phyloP scores from a whole-genome alignment of 2,797 vertebrate genomes.

The Halcyon badia region DNA sequence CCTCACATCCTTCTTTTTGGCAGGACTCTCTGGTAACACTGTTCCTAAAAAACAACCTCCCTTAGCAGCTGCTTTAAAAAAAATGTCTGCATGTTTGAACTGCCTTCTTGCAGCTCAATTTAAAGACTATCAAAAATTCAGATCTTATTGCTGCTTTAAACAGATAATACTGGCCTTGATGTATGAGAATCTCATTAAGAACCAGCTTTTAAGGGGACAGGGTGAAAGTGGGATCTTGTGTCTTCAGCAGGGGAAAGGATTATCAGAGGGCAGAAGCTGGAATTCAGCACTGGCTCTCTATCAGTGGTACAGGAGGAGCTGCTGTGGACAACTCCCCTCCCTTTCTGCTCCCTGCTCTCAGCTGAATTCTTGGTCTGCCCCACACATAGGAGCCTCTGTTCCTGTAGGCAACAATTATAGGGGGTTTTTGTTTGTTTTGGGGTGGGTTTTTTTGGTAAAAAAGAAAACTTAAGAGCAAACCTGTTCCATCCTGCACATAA shows the following conservation, averaged over 20 bases:
- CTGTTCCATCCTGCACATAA: background rate
- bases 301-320: background rate
- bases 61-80: background rate
- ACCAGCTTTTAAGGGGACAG: background rate
- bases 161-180: background rate
- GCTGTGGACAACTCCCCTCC: background rate
- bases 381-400: background rate
- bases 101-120: background rate
- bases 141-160: background rate
- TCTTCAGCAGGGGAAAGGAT: background rate
- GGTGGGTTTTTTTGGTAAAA: no score
- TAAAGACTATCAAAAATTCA: background rate
- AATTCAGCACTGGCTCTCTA: background rate
- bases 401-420: background rate
- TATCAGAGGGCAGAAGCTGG: background rate
- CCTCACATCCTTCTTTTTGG: background rate
- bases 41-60: background rate
- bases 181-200: background rate
- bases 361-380: background rate
- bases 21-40: background rate
- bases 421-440: no score
- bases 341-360: background rate
- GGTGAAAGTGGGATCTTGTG: background rate
- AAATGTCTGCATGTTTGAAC: background rate
- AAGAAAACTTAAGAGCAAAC: background rate